Percentiles rank a stretch among this genome's conserved stretches.
Conservation (phyloP, 2,113 vertebrate genomes). For the Brachirus orientalis region DNA sequence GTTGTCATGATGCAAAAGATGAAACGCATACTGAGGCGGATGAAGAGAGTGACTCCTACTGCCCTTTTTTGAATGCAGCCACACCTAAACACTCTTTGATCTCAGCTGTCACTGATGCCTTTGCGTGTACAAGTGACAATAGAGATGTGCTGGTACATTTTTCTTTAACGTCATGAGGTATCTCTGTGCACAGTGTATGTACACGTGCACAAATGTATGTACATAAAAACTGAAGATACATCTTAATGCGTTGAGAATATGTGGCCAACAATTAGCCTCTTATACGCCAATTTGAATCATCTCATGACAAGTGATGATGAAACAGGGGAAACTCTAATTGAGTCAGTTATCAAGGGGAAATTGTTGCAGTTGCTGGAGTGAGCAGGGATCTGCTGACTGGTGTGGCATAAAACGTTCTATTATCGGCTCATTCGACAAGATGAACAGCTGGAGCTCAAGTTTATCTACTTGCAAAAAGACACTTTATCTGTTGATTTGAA, state of each 20-base stretch:
- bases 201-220: constrained; percentile 15
- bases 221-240: too few relatives aligned
- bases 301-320: too few relatives aligned
- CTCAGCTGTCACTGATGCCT: constrained; percentile 37
- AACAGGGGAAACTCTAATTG: constrained; percentile 74
- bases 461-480: background rate
- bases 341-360: constrained; percentile 73
- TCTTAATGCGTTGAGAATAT: background rate
- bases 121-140: constrained; percentile 31
- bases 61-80: constrained; percentile 25
- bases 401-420: constrained; percentile 37
- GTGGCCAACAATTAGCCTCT: constrained; percentile 19
- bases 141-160: constrained; percentile 2
- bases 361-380: too few relatives aligned
- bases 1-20: constrained; percentile 65
- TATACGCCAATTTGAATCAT: constrained; percentile 43
- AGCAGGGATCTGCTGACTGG: too few relatives aligned
- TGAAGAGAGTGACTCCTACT: constrained; percentile 25
- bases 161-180: constrained; percentile 8
- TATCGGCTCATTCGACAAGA: constrained; percentile 27
- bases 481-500: background rate
- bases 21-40: constrained; percentile 47
- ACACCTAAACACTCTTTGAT: constrained; percentile 59
- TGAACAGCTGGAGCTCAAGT: constrained; percentile 22
- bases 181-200: constrained; percentile 3